These are phyloP conservation scores for Zaprionus obscuricornis DNA, from an alignment of 2,888 invertebrate species.

Conservation along the genomic window DNA sequence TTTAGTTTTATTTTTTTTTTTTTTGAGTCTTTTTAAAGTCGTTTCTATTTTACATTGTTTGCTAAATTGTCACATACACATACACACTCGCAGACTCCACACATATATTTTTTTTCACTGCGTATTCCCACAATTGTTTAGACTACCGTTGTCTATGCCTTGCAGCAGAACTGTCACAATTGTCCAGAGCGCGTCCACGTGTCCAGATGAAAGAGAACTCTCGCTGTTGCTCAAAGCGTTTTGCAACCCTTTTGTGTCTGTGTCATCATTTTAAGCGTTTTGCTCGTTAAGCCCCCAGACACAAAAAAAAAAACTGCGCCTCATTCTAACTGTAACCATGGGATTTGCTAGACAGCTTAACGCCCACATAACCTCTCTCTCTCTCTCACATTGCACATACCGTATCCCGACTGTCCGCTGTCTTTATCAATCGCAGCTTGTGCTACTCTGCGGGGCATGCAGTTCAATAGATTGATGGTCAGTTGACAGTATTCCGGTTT, in stretches of 20 bases:
- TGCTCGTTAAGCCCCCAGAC: conserved; percentile 61
- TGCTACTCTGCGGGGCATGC: conserved; percentile 24
- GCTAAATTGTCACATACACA: background rate
- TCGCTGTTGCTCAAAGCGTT: conserved; percentile 55
- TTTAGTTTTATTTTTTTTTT: too few species aligned
- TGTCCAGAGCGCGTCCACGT: conserved; percentile 23
- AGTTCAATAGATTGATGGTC: conserved; percentile 70
- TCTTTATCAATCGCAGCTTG: too few species aligned
- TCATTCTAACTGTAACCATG: conserved; percentile 51
- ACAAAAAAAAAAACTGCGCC: conserved; percentile 47
- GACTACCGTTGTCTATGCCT: conserved; percentile 53
- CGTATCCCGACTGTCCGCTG: too few species aligned
- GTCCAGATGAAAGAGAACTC: conserved; percentile 64
- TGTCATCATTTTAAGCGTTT: conserved; percentile 61
- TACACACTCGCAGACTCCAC: too few species aligned
- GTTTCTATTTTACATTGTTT: background rate
- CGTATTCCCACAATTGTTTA: conserved; percentile 37
- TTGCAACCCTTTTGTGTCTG: conserved; percentile 66
- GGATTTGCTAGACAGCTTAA: conserved; percentile 63
- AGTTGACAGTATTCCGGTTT: conserved; percentile 62
- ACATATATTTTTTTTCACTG: too few species aligned
- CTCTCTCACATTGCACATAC: too few species aligned
- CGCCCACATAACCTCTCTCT: conserved; percentile 40
- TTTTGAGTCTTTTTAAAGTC: background rate
- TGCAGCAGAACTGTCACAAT: conserved; percentile 33